Evolutionary conservation across 92 coral and sea anemone species (phyloP).

Genomic region (Meandrina meandrites): DNA sequence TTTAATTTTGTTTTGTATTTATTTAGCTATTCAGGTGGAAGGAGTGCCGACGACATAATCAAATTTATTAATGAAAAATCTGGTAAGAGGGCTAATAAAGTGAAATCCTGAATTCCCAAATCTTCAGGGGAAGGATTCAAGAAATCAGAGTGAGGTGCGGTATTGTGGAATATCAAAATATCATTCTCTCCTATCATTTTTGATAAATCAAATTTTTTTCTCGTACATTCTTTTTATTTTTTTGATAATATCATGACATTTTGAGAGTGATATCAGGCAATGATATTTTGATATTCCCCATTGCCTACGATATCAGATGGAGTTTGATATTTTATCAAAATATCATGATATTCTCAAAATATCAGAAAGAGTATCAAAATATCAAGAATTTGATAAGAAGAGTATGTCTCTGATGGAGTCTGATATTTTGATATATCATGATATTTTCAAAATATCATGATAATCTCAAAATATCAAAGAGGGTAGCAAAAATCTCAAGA

Average conservation of each 20-base stretch:
- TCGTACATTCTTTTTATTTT: not conserved
- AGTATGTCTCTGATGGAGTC: too few species aligned
- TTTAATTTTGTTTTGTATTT: not conserved
- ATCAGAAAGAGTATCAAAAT: too few species aligned
- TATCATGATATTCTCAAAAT: conserved; percentile 1
- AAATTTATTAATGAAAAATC: conserved; percentile 70
- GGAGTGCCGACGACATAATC: conserved; percentile 68
- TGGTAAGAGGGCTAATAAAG: conserved; percentile 38
- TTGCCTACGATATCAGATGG: not conserved
- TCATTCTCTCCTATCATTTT: not conserved
- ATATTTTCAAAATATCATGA: too few species aligned
- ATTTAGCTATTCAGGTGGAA: conserved; percentile 73
- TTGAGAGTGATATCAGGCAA: not conserved
- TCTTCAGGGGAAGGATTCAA: too few species aligned
- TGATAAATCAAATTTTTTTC: too few species aligned
- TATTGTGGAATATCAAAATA: not conserved
- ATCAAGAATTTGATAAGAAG: too few species aligned
- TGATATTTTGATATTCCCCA: conserved; percentile 11
- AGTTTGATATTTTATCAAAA: not conserved
- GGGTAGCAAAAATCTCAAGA: too few species aligned
- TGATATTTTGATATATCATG: too few species aligned
- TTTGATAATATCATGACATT: not conserved
- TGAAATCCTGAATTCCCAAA: too few species aligned
- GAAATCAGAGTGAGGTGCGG: not conserved
- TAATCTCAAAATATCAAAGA: too few species aligned